These are phyloP conservation scores for Corythaeola cristata DNA, from an alignment of 2,113 vertebrate genomes.

Conservation along the genomic window DNA sequence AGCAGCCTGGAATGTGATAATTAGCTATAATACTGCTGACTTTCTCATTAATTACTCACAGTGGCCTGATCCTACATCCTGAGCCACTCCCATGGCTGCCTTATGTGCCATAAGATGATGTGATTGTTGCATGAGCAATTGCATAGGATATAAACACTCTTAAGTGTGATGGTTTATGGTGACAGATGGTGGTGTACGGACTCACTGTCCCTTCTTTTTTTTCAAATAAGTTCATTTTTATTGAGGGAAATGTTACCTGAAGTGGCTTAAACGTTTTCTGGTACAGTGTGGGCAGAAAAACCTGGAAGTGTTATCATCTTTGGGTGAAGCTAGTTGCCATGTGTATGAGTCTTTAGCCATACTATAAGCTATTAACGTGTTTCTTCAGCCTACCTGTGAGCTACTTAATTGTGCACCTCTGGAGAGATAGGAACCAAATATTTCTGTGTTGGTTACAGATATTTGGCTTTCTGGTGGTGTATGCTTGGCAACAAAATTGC, in stretches of 20 bases:
- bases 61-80: background rate
- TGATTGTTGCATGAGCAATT: background rate
- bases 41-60: background rate
- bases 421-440: background rate
- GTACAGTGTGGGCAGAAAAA: background rate
- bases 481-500: background rate
- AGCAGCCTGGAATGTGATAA: background rate
- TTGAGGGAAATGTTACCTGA: background rate
- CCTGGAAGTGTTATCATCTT: background rate
- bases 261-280: background rate
- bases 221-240: background rate
- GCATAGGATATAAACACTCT: background rate
- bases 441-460: background rate
- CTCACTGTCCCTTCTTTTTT: background rate
- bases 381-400: background rate
- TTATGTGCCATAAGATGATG: background rate
- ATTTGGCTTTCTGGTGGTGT: background rate
- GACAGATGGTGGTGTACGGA: background rate
- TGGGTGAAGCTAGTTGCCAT: background rate
- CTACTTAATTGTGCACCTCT: background rate
- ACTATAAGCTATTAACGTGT: background rate
- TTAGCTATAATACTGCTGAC: background rate
- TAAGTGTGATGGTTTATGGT: background rate
- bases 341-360: background rate
- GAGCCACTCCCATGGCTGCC: background rate